These are phyloP conservation scores for Steinernema carpocapsae DNA, from an alignment of 2,888 invertebrate species.

Conservation along the genomic window DNA sequence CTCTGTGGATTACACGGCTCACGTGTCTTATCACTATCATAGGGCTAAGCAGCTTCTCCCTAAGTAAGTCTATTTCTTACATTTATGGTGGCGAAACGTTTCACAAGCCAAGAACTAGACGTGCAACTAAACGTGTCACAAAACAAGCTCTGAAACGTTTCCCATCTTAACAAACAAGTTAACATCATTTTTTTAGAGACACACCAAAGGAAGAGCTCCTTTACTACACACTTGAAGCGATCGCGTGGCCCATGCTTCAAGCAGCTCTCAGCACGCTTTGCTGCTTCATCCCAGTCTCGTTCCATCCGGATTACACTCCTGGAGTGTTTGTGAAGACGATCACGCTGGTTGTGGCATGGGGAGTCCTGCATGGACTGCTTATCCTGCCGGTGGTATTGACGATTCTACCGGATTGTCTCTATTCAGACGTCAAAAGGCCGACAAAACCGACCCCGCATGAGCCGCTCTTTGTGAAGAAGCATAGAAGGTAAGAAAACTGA, in stretches of 20 bases:
- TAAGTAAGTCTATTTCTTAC: neutral
- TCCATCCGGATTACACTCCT: conserved; percentile 47
- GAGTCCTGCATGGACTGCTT: conserved; percentile 42
- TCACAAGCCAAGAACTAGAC: neutral
- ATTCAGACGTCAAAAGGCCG: conserved; percentile 6
- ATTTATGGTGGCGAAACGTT: neutral
- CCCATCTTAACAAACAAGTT: neutral
- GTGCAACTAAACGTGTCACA: no score
- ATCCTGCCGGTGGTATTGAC: conserved; percentile 44
- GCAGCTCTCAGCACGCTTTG: conserved; percentile 44
- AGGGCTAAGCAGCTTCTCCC: conserved; percentile 38
- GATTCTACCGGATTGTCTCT: conserved; percentile 39
- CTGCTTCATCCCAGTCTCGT: conserved; percentile 45
- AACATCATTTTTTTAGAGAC: conserved; percentile 33
- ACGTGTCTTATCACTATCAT: conserved; percentile 48
- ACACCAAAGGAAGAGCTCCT: conserved; percentile 38
- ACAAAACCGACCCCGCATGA: conserved; percentile 4
- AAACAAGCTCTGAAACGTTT: no score
- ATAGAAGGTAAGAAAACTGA: conserved; percentile 26
- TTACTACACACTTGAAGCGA: conserved; percentile 41
- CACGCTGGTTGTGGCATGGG: conserved; percentile 41
- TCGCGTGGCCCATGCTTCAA: conserved; percentile 46
- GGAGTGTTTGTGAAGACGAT: conserved; percentile 43
- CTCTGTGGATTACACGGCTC: conserved; percentile 50
- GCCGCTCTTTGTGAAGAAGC: conserved; percentile 26